phyloP scores from a whole-genome alignment of 2,888 invertebrate genomes.

The Acrobasis consociella region DNA sequence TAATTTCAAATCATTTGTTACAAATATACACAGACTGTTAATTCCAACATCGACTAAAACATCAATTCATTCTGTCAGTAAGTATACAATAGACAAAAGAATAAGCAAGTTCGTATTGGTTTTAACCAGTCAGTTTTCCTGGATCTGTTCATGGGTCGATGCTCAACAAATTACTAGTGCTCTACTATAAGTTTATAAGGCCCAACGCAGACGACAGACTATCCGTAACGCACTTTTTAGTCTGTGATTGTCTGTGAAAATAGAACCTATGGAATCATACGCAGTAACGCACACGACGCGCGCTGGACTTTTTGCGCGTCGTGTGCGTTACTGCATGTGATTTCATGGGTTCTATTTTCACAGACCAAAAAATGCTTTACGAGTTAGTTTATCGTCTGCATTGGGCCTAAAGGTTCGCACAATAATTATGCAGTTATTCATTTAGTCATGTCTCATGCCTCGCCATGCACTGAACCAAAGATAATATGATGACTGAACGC shows the following conservation, averaged over 20 bases:
- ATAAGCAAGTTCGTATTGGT: background rate
- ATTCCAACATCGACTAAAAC: background rate
- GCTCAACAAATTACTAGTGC: constrained; percentile 34
- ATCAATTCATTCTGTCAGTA: background rate
- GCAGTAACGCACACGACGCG: too few relatives aligned
- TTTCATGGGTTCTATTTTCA: too few relatives aligned
- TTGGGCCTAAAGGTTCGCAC: constrained; percentile 32
- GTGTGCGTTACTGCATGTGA: too few relatives aligned
- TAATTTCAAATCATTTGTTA: too few relatives aligned
- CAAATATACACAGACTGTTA: too few relatives aligned
- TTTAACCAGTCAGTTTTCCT: constrained; percentile 28
- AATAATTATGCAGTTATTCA: constrained; percentile 38
- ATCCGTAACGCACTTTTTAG: too few relatives aligned
- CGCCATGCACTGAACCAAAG: constrained; percentile 26
- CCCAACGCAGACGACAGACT: too few relatives aligned
- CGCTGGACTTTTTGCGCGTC: too few relatives aligned
- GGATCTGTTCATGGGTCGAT: constrained; percentile 39
- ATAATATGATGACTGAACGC: background rate
- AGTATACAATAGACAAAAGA: background rate
- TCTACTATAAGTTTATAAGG: constrained; percentile 19
- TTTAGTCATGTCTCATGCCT: constrained; percentile 37
- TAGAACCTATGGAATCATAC: too few relatives aligned
- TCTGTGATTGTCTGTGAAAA: too few relatives aligned
- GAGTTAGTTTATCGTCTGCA: too few relatives aligned
- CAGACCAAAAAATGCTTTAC: too few relatives aligned